These are phyloP conservation scores for Sphaeridia pumilis DNA, from an alignment of 2,888 invertebrate genomes.

Conservation along the genomic window DNA sequence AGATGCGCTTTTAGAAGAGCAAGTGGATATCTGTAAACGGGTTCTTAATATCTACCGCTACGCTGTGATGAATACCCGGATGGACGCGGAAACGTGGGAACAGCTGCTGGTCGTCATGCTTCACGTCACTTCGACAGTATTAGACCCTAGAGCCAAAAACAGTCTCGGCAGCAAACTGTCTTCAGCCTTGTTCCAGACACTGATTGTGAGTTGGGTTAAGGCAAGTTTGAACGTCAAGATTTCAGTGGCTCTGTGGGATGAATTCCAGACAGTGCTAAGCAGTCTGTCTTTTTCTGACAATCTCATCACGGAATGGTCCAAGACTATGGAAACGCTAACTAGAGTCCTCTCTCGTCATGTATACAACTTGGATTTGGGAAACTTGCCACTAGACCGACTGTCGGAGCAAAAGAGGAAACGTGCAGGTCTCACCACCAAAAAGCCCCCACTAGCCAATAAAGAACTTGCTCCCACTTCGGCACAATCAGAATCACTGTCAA, in stretches of 20 bases:
- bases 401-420: slow-evolving; percentile 66
- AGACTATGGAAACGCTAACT: slow-evolving; percentile 94
- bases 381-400: slow-evolving; percentile 65
- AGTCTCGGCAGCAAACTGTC: slow-evolving; percentile 63
- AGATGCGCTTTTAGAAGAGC: slow-evolving; percentile 60
- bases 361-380: slow-evolving; percentile 82
- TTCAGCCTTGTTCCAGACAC: slow-evolving; percentile 72
- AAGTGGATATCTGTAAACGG: slow-evolving; percentile 90
- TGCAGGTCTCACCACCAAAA: slow-evolving; percentile 38
- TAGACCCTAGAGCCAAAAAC: slow-evolving; percentile 56
- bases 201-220: slow-evolving; percentile 96
- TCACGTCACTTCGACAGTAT: slow-evolving; percentile 79
- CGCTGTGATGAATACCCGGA: slow-evolving; percentile 91
- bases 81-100: slow-evolving; percentile 90
- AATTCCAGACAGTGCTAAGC: slow-evolving; percentile 73
- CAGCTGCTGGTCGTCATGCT: slow-evolving; percentile 72
- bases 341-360: slow-evolving; percentile 89
- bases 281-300: slow-evolving; percentile 89
- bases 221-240: slow-evolving; percentile 90
- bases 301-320: slow-evolving; percentile 89
- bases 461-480: neutral
- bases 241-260: slow-evolving; percentile 81
- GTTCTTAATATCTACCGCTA: slow-evolving; percentile 91
- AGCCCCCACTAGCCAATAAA: slow-evolving; percentile 13
- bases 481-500: neutral